Base-by-base conservation (phyloP, 2,113 vertebrate species). In the Corvus moneduloides region DNA sequence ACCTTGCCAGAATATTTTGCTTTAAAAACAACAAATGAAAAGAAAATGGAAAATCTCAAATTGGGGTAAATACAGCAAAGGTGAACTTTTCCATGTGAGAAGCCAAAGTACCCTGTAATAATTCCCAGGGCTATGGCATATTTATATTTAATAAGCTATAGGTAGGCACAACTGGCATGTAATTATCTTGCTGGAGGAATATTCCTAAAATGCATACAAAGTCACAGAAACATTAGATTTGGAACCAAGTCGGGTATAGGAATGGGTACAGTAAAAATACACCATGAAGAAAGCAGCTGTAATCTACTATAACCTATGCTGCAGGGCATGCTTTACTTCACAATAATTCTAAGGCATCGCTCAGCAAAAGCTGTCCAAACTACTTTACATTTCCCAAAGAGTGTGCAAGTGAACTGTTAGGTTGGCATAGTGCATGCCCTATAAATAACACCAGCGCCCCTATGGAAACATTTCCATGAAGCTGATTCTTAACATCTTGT, bases 361-460 rank as follows among this genome's bases (percentile, higher is more conserved):
- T 27, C 35, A 33, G 54, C 33, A 87, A 48, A 88, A 82, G 26
- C 72, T 46, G 6, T 43, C 61, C 48, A 59, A 74, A 20, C 35
- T 55, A 59, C 48, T 84, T 32, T 16, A 30, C 9, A 10, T 63
- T 67, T 84, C 35, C 35, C 48, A 49, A 37, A 51, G 39, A 46
- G 28, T 6, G 16, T 18, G 16, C 24, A 72, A 44, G 30, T 63
- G 75, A 90, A 52, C 33, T 55, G 30, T 16, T 30, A 28, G 54
- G 16, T 0, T 72, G 49, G 27, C 71, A 44, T 0, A 52, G 79
- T 8, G 21, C 32, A 52, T 2, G 1, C 35, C 49, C 71, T 61
- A 8, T 8, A 78, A 87, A 75, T 49, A 87, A 59, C 6, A 67
- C 16, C 6, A 2, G 9, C 3, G 16, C 11, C 48, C 37, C 84